Evolutionary conservation across 2,888 invertebrate genomes (phyloP).

Genomic region (Scotopteryx bipunctaria): DNA sequence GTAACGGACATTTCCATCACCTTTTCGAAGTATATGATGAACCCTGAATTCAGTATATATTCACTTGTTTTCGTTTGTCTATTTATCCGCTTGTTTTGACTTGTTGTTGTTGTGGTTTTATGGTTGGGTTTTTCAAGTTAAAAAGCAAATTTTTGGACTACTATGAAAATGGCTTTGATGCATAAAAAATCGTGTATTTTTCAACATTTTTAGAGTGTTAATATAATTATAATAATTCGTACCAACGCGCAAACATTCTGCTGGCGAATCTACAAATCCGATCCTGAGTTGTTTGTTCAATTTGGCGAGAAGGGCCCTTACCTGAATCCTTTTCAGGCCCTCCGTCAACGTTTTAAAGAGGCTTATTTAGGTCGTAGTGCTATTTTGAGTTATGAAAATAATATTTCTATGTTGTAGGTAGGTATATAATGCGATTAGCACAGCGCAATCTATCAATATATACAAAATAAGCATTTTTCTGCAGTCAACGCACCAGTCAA

Average conservation of each 20-base stretch:
- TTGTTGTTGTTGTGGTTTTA: not conserved
- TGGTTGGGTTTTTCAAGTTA: not conserved
- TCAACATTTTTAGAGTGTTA: too few species aligned
- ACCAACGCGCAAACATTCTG: constrained; percentile 10
- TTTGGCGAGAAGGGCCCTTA: constrained; percentile 20
- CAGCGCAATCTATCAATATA: too few species aligned
- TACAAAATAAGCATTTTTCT: too few species aligned
- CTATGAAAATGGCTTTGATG: too few species aligned
- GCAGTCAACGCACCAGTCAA: too few species aligned
- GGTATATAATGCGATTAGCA: not conserved
- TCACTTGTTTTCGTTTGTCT: constrained; percentile 7
- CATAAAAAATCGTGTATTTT: too few species aligned
- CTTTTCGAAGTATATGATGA: constrained; percentile 22
- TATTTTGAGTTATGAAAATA: constrained; percentile 9
- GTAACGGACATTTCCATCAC: constrained; percentile 27
- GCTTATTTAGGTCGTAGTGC: constrained; percentile 14
- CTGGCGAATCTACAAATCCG: constrained; percentile 17
- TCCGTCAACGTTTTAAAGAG: constrained; percentile 19
- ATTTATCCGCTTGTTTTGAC: constrained; percentile 4
- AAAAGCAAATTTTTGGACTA: too few species aligned
- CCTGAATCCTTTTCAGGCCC: constrained; percentile 21
- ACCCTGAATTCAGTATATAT: constrained; percentile 2
- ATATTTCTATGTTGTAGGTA: not conserved
- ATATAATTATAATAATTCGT: too few species aligned
- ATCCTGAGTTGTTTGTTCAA: constrained; percentile 21